These are phyloP conservation scores for Chiridota heheva DNA, from an alignment of 35 echinoderm and acorn worm species.

Conservation along the genomic window DNA sequence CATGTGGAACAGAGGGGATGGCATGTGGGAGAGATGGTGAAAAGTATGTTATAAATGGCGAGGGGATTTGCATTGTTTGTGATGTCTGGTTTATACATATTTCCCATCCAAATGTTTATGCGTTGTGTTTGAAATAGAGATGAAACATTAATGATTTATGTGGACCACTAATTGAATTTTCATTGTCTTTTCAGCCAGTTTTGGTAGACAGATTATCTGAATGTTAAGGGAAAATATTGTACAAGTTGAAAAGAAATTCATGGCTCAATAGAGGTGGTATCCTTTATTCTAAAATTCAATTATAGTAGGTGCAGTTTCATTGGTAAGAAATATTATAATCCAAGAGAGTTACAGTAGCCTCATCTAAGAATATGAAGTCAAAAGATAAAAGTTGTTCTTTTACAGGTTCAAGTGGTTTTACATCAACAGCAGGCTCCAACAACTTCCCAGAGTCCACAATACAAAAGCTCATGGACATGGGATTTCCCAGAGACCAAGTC, in stretches of 20 bases:
- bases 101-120: too few species aligned
- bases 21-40: too few species aligned
- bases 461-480: slow-evolving; percentile 52
- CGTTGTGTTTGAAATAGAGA: too few species aligned
- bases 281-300: background rate
- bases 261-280: background rate
- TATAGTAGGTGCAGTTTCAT: background rate
- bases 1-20: too few species aligned
- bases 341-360: background rate
- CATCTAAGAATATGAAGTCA: background rate
- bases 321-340: background rate
- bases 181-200: too few species aligned
- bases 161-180: too few species aligned
- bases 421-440: slow-evolving; percentile 37
- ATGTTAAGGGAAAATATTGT: too few species aligned
- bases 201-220: too few species aligned
- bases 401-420: background rate
- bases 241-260: background rate
- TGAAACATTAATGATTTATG: too few species aligned
- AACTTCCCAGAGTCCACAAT: background rate
- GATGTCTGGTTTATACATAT: too few species aligned
- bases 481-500: slow-evolving; percentile 55
- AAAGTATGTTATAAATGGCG: too few species aligned
- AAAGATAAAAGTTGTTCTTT: background rate
- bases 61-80: too few species aligned